Evolutionary conservation across 2,888 invertebrate species (phyloP).

Genomic region (Erebia palarica): DNA sequence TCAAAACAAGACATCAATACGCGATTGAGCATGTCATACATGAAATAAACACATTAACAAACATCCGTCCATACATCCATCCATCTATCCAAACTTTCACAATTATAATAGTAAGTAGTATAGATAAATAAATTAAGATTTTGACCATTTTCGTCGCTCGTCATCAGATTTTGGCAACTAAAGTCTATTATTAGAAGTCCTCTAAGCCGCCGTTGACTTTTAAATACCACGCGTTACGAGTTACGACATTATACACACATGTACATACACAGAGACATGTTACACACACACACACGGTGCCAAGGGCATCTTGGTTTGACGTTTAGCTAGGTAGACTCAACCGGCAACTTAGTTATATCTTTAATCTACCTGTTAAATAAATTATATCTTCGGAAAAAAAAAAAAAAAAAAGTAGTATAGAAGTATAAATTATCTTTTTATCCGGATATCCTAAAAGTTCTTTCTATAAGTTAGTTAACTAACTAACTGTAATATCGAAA

Average conservation of each 20-base stretch:
- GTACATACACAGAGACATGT: conserved; percentile 29
- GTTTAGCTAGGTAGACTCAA: conserved; percentile 16
- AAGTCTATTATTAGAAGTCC: conserved; percentile 37
- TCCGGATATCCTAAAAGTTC: too few species aligned
- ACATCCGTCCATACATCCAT: too few species aligned
- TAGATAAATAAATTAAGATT: too few species aligned
- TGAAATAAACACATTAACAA: too few species aligned
- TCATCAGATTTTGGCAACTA: conserved; percentile 24
- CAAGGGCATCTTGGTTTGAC: conserved; percentile 35
- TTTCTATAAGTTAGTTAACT: neutral
- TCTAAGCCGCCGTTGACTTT: conserved; percentile 45
- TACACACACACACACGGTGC: conserved; percentile 25
- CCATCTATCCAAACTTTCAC: too few species aligned
- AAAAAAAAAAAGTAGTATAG: too few species aligned
- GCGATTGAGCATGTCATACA: too few species aligned
- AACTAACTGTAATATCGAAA: neutral
- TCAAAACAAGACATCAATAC: too few species aligned
- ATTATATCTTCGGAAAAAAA: neutral
- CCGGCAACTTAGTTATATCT: neutral
- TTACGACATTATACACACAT: conserved; percentile 39
- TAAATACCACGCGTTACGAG: conserved; percentile 47
- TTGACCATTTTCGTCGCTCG: neutral
- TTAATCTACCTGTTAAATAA: too few species aligned
- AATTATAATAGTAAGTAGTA: too few species aligned
- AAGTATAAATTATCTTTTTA: too few species aligned